Evolutionary conservation across 2,888 invertebrate species (phyloP), one percentile per base, ranked within the genome.

Genomic region (Netelia virgata): DNA sequence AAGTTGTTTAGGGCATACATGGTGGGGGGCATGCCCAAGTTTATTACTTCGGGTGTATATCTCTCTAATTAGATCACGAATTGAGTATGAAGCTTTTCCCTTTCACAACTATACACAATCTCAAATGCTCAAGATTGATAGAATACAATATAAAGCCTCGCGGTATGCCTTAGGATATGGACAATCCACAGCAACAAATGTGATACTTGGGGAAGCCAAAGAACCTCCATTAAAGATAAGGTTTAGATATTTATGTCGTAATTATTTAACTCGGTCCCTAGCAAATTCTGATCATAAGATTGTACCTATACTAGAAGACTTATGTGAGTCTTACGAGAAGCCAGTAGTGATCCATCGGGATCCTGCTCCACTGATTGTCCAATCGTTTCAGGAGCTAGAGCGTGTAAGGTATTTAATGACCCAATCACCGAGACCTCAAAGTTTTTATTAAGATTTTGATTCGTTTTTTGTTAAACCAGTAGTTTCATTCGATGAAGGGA

Each of bases 121-220:
- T 1, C 36, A 66, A 53, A 20, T 20, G 23, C 3, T 47, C 5
- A 68, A 78, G 59, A 14, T 78, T n/a, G 70, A 78, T 11, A 50
- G 50, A 53, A 23, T 78, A 10, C 70, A 78, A 28, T 78, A 50
- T 20, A 64, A 53, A 14, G 78, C 78, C 8, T 14, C 63, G 0
- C 16, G 78, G 20, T 18, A 50, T 9, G 53, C 70, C 20, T 3
- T 70, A 8, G 78, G 78, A 10, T 50, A 70, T 61, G 61, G 61
- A 50, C 3, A 11, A 9, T 70, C 70, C 1, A 63, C 70, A 1
- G 63, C 72, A 14, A 69, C 53, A 9, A 77, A 77, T 18, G 61
- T 78, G 6, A 50, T 61, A 23, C 20, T 68, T 5, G 18, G 14
- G 5, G n/a, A n/a, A 18, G 28, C 23, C 10, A 66, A 28, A 20